Conservation (phyloP, 2,113 vertebrate species). For the Trochalopteron elliotii region DNA sequence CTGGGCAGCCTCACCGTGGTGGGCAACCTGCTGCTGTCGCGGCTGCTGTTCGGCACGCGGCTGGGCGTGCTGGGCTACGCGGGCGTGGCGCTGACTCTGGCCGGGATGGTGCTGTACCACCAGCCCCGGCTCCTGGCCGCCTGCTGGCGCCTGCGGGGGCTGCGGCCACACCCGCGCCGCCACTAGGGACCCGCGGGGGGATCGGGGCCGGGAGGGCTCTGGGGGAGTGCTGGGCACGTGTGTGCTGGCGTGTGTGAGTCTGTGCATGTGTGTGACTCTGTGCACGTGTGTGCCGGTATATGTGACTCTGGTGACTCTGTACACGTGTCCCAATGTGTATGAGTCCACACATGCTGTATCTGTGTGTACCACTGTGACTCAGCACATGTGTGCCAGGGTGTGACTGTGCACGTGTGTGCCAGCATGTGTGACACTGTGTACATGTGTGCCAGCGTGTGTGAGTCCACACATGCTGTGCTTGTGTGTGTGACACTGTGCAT, state of each 20-base stretch:
- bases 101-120: conserved; percentile 92
- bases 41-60: conserved; percentile 86
- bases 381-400: no score
- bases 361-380: no score
- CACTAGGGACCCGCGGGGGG: neutral
- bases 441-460: neutral
- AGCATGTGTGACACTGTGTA: neutral
- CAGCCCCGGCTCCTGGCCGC: conserved; percentile 83
- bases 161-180: neutral
- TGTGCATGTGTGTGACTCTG: no score
- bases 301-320: no score
- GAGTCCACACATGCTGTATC: no score
- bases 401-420: neutral
- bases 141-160: conserved; percentile 59
- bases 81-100: conserved; percentile 86
- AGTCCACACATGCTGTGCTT: no score
- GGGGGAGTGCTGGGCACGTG: neutral
- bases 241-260: neutral
- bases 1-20: conserved; percentile 92
- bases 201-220: neutral
- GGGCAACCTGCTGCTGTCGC: conserved; percentile 90
- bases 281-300: no score
- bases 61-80: conserved; percentile 86
- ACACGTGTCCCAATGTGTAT: no score
- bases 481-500: no score